These are phyloP conservation scores for Acanthosepion lycidas DNA, from an alignment of 2,888 invertebrate species.

Conservation along the genomic window DNA sequence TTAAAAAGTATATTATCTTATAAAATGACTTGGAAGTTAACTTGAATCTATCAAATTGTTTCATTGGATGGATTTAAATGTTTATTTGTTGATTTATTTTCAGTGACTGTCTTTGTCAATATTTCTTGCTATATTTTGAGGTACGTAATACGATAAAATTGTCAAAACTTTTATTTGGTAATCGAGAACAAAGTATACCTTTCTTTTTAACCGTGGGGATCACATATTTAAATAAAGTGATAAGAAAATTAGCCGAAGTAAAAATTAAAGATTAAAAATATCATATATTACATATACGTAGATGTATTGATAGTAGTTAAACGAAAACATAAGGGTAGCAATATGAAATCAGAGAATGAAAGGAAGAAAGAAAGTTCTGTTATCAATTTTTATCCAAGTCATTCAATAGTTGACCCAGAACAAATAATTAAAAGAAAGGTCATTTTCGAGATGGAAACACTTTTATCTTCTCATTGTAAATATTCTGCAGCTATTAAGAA, in stretches of 20 bases:
- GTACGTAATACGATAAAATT: background rate
- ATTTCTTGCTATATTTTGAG: background rate
- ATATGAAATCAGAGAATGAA: background rate
- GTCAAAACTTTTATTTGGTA: background rate
- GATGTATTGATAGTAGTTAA: background rate
- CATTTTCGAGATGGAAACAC: background rate
- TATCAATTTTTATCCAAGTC: background rate
- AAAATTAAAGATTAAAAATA: background rate
- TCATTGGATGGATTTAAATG: no score
- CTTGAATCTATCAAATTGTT: no score
- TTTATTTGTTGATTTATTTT: no score
- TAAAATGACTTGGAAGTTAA: no score
- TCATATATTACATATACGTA: background rate
- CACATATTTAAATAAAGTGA: background rate
- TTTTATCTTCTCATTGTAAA: background rate
- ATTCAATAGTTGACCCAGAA: background rate
- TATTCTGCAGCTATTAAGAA: background rate
- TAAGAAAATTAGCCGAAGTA: background rate
- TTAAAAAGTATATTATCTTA: no score
- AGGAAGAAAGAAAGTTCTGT: background rate
- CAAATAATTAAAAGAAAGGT: background rate
- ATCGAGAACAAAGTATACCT: background rate
- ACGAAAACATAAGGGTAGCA: background rate
- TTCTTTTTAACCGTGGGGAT: no score
- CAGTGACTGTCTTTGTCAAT: no score